phyloP scores from a whole-genome alignment of 2,113 vertebrate species.

The Delphinapterus leucas region DNA sequence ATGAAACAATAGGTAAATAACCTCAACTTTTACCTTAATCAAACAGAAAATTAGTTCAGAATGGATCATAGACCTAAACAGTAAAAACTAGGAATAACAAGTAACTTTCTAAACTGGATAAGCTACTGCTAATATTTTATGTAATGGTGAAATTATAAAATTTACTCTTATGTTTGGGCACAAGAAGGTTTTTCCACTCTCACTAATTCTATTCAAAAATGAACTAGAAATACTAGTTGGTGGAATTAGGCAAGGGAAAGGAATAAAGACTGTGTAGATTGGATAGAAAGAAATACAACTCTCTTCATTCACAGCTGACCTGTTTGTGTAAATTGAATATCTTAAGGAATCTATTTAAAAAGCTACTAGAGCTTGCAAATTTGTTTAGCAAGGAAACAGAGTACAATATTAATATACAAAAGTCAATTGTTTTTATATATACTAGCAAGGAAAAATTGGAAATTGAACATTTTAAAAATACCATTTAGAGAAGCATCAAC shows the following conservation, averaged over 20 bases:
- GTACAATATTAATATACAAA: background rate
- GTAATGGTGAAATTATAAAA: background rate
- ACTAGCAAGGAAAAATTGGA: background rate
- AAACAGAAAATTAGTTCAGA: background rate
- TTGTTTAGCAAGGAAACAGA: background rate
- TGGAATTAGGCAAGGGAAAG: background rate
- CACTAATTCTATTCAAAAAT: background rate
- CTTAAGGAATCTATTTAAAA: background rate
- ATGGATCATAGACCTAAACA: background rate
- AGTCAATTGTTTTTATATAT: background rate
- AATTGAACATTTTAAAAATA: background rate
- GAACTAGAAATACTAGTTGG: background rate
- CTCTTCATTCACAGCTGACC: background rate
- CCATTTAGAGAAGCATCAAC: background rate
- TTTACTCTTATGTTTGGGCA: background rate
- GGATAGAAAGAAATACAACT: background rate
- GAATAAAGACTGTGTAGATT: background rate
- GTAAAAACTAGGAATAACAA: background rate
- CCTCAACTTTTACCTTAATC: background rate
- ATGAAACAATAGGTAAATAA: background rate
- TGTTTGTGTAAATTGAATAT: background rate
- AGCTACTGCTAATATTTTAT: background rate
- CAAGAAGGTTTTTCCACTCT: background rate
- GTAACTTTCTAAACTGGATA: background rate
- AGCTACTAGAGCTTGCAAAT: background rate